Evolutionary conservation across 1,140 invertebrate species (phyloP).

Genomic region (Dreissena polymorpha): DNA sequence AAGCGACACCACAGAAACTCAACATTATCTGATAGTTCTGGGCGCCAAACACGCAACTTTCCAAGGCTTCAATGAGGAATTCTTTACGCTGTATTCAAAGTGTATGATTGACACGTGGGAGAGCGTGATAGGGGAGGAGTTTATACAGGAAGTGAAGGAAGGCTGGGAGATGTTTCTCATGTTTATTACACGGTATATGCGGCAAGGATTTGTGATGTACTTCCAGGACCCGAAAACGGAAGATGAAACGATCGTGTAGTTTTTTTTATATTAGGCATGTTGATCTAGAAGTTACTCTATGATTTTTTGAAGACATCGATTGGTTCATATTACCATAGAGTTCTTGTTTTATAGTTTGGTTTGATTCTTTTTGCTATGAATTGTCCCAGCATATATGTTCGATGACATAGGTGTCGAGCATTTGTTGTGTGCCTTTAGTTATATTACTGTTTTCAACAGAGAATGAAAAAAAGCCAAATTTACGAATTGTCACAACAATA

Average conservation of each 20-base stretch:
- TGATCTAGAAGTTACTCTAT: too few species aligned
- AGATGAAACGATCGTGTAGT: slow-evolving; percentile 7
- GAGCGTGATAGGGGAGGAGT: slow-evolving; percentile 65
- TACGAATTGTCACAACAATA: too few species aligned
- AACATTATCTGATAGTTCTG: slow-evolving; percentile 59
- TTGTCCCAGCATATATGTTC: too few species aligned
- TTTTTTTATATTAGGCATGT: too few species aligned
- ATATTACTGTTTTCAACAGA: too few species aligned
- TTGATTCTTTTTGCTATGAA: too few species aligned
- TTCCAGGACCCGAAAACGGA: slow-evolving; percentile 18
- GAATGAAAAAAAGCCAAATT: too few species aligned
- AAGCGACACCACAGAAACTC: slow-evolving; percentile 35
- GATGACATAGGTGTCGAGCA: too few species aligned
- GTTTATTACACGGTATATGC: slow-evolving; percentile 60
- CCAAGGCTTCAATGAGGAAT: slow-evolving; percentile 63
- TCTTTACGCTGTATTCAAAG: slow-evolving; percentile 65
- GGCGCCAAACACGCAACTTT: slow-evolving; percentile 66
- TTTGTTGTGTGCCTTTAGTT: too few species aligned
- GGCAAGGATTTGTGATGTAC: slow-evolving; percentile 62
- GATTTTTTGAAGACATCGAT: too few species aligned
- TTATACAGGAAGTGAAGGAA: slow-evolving; percentile 65
- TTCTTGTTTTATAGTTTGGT: too few species aligned
- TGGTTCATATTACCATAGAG: too few species aligned
- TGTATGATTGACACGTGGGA: slow-evolving; percentile 69
- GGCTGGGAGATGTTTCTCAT: slow-evolving; percentile 61